Evolutionary conservation across 2,888 invertebrate species (phyloP).

Genomic region (Harpagoxenus sublaevis): DNA sequence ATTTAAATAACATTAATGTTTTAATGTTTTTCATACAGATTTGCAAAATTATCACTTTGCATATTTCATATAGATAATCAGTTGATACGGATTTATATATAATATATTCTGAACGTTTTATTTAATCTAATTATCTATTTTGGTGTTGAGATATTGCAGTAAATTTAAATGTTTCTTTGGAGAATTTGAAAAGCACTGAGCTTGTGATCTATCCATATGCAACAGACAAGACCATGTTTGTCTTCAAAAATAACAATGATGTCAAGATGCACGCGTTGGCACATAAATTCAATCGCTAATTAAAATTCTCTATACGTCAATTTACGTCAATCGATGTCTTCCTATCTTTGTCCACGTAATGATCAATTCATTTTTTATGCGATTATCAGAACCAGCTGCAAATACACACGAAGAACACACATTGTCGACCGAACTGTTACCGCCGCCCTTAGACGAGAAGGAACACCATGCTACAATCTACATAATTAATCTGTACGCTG

Average conservation of each 20-base stretch:
- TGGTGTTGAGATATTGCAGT: not conserved
- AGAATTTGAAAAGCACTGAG: not conserved
- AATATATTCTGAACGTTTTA: not conserved
- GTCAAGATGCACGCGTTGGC: not conserved
- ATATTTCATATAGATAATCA: not conserved
- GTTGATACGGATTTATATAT: not conserved
- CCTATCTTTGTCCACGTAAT: conserved; percentile 4
- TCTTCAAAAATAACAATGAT: conserved; percentile 40
- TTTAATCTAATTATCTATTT: not conserved
- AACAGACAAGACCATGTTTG: not conserved
- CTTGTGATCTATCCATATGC: not conserved
- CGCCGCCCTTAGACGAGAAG: conserved; percentile 69
- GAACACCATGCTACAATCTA: conserved; percentile 76
- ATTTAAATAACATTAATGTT: not conserved
- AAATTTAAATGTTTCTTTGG: not conserved
- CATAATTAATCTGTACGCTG: conserved; percentile 81
- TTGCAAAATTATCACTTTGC: not conserved
- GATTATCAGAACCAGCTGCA: conserved; percentile 18
- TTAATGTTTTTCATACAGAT: not conserved
- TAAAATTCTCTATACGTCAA: conserved; percentile 5
- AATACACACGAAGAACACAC: conserved; percentile 61
- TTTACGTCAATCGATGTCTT: not conserved
- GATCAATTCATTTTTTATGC: conserved; percentile 1
- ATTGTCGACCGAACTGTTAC: conserved; percentile 77
- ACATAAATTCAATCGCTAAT: conserved; percentile 1